Base-by-base conservation (phyloP, 2,113 vertebrate species). In the Cynocephalus volans region DNA sequence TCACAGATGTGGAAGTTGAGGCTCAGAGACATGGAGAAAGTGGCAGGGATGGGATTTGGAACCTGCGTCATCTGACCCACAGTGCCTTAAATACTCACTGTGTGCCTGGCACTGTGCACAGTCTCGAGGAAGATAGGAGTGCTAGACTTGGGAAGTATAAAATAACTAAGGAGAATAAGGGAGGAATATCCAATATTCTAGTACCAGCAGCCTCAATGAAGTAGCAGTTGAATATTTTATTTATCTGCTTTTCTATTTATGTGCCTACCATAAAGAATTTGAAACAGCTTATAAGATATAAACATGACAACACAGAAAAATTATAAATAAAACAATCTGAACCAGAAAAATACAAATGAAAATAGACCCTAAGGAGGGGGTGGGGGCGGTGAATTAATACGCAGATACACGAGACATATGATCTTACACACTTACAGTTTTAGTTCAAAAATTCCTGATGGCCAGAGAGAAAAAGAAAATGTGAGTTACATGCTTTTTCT, bases 391-490 rank as follows among this genome's bases (percentile, higher is more conserved):
- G 11, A 83, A 67, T 70, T 70, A 15, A 80, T 33, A 45, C n/a
- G 52, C 54, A 41, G n/a, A 50, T 15, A 7, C 0, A 13, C 36
- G 67, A 21, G 88, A 24, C 18, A 9, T 24, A 10, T 0, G 4
- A 2, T 64, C 64, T 80, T 41, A n/a, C 6, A 50, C n/a, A 62
- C 31, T 24, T 54, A 23, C 31, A 14, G 10, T 60, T 50, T 73
- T 19, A 56, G n/a, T 52, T 89, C 45, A 70, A 28, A 88, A 52
- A 64, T 89, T 92, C 64, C 84, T 87, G 62, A 85, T 87, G 89
- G 48, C 85, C 94, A 90, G 56, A 94, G 69, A 69, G 85, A 41
- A 73, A 87, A 60, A 89, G 92, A 50, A 79, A 62, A 6, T 17
- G 31, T 11, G 88, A 70, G 1, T 33, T 26, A 18, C 5, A 0